phyloP scores from a whole-genome alignment of 2,797 vertebrate genomes.

The Adelosebastes latens region DNA sequence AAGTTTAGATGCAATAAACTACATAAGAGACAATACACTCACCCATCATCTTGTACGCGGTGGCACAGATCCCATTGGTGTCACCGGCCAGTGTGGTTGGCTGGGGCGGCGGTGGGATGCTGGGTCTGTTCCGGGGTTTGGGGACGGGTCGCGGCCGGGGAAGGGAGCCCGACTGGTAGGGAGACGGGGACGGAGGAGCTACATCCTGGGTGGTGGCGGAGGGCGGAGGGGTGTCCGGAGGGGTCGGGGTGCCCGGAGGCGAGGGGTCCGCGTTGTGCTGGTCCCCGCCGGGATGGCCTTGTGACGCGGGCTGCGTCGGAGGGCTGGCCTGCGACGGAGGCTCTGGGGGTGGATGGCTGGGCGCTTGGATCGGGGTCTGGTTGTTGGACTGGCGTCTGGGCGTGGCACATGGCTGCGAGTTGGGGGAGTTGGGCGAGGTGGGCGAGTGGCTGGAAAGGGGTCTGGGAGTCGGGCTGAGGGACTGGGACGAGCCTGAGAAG shows the following conservation, averaged over 20 bases:
- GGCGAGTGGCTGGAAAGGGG: constrained; percentile 85
- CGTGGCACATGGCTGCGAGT: constrained; percentile 76
- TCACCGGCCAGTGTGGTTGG: constrained; percentile 75
- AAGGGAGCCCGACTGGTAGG: constrained; percentile 85
- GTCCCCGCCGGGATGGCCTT: constrained; percentile 46
- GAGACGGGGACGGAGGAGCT: constrained; percentile 68
- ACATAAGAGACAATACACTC: constrained; percentile 12
- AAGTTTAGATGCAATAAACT: not conserved
- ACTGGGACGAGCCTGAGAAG: constrained; percentile 75
- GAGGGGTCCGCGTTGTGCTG: constrained; percentile 81
- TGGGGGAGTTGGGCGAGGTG: constrained; percentile 74
- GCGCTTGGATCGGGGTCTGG: constrained; percentile 90
- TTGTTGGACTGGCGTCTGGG: constrained; percentile 90
- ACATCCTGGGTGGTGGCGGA: constrained; percentile 51
- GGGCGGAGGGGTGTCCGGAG: constrained; percentile 90
- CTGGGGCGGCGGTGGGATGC: constrained; percentile 91
- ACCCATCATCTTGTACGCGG: constrained; percentile 88
- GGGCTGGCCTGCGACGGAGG: constrained; percentile 86
- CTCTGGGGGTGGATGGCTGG: constrained; percentile 93
- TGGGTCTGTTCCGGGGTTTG: constrained; percentile 93
- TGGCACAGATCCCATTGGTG: constrained; percentile 71
- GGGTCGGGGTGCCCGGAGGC: constrained; percentile 89
- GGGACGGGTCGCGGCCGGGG: constrained; percentile 91
- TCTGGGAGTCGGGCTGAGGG: constrained; percentile 85
- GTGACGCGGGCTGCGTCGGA: constrained; percentile 63